These are phyloP conservation scores for Meteorus colon DNA, from an alignment of 2,888 invertebrate species.

Conservation along the genomic window DNA sequence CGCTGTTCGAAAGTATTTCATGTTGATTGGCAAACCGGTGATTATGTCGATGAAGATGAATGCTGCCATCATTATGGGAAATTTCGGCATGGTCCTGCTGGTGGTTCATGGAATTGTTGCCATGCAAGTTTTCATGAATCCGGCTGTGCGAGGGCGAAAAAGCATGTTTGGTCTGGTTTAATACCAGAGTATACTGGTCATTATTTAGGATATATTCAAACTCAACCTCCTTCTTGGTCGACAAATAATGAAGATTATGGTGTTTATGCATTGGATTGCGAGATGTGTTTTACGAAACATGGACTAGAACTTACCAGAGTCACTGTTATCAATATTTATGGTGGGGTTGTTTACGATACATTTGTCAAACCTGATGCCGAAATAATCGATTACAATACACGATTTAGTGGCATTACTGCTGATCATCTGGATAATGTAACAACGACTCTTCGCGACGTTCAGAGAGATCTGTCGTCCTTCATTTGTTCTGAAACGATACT, in stretches of 20 bases:
- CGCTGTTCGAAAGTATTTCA: constrained; percentile 84
- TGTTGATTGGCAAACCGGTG: constrained; percentile 79
- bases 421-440: constrained; percentile 77
- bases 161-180: constrained; percentile 87
- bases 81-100: constrained; percentile 71
- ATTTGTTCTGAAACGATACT: constrained; percentile 89
- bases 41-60: constrained; percentile 79
- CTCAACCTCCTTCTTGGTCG: constrained; percentile 73
- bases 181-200: constrained; percentile 84
- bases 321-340: constrained; percentile 85
- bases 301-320: constrained; percentile 93
- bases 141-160: constrained; percentile 80
- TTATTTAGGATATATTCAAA: constrained; percentile 80
- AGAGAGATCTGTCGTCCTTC: constrained; percentile 87
- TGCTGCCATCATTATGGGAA: constrained; percentile 95
- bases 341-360: constrained; percentile 86
- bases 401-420: constrained; percentile 93
- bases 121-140: constrained; percentile 73
- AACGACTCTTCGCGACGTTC: constrained; percentile 86
- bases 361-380: constrained; percentile 87
- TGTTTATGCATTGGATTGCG: constrained; percentile 93
- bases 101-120: constrained; percentile 79
- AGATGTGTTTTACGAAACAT: constrained; percentile 94
- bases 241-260: constrained; percentile 74
- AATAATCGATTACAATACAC: constrained; percentile 95